Percentiles rank a stretch among this genome's conserved stretches.
Conservation (phyloP, 2,797 vertebrate species). For the Cyclopterus lumpus region DNA sequence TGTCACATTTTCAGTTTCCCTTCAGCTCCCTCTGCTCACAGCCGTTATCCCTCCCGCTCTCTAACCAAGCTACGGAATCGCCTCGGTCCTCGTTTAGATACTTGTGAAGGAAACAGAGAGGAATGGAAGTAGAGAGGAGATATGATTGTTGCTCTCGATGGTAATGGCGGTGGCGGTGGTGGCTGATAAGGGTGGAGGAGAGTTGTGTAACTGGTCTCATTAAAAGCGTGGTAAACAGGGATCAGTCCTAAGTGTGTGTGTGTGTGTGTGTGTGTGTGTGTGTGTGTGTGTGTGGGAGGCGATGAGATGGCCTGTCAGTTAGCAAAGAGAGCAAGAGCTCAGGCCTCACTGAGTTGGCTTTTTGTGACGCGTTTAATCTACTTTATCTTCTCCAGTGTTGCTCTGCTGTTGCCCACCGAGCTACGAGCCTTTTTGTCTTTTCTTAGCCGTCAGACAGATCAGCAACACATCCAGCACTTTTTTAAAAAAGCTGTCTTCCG, state of each 20-base stretch:
- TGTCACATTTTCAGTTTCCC: constrained; percentile 40
- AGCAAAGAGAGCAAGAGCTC: constrained; percentile 38
- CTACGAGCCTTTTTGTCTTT: constrained; percentile 6
- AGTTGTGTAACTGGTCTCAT: constrained; percentile 75
- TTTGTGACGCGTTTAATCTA: constrained; percentile 46
- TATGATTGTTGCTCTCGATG: constrained; percentile 37
- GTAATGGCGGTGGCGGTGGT: constrained; percentile 2
- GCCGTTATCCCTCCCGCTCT: constrained; percentile 26
- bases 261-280: constrained; percentile 43
- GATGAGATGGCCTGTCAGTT: constrained; percentile 40
- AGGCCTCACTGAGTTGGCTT: constrained; percentile 15
- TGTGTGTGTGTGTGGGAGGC: constrained; percentile 44
- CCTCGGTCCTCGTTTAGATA: constrained; percentile 13
- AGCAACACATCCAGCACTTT: not conserved
- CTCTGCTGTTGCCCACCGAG: not conserved
- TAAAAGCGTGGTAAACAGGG: constrained; percentile 54
- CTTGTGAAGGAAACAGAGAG: constrained; percentile 6
- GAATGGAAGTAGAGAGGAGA: constrained; percentile 11
- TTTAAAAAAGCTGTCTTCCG: not conserved
- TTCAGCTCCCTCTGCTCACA: not conserved
- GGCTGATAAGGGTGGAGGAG: constrained; percentile 34
- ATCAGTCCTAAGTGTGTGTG: constrained; percentile 44
- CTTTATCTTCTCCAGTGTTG: constrained; percentile 36
- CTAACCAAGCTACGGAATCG: constrained; percentile 3
- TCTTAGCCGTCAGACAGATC: constrained; percentile 6